Evolutionary conservation across 2,113 vertebrate species (phyloP).

Genomic region (Stegastes partitus): DNA sequence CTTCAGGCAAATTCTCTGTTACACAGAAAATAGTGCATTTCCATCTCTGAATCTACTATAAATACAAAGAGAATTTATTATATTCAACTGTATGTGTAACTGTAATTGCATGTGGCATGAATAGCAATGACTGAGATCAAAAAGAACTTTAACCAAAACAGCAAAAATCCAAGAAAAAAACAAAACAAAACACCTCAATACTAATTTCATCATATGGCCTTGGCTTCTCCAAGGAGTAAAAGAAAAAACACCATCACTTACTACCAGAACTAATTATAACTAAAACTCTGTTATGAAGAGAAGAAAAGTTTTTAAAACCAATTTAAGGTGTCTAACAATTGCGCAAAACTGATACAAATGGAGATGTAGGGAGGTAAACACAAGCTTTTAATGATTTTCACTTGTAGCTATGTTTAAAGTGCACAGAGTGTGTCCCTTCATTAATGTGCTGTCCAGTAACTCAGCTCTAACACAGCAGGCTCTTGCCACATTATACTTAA

Average conservation of each 20-base stretch:
- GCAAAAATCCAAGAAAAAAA: neutral
- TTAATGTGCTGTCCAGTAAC: constrained; percentile 6
- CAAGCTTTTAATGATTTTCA: neutral
- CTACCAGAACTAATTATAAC: constrained; percentile 3
- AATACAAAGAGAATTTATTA: too few species aligned
- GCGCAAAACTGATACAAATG: neutral
- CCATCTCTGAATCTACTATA: too few species aligned
- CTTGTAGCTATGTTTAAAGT: neutral
- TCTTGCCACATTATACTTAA: constrained; percentile 2
- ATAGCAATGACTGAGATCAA: neutral
- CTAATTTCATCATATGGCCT: too few species aligned
- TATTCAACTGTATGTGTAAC: neutral
- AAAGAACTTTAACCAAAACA: neutral
- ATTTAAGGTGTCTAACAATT: neutral
- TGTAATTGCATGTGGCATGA: neutral
- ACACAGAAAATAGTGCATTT: too few species aligned
- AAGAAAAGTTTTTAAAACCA: neutral
- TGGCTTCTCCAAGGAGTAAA: too few species aligned
- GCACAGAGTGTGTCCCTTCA: neutral
- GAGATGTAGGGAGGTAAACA: neutral
- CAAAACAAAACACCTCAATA: neutral
- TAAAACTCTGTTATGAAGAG: neutral
- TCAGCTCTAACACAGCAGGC: neutral
- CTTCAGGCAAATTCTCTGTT: too few species aligned
- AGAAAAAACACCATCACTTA: neutral